These are phyloP conservation scores for Sebastes baramenuke DNA, from an alignment of 2,797 vertebrate species.

Conservation along the genomic window DNA sequence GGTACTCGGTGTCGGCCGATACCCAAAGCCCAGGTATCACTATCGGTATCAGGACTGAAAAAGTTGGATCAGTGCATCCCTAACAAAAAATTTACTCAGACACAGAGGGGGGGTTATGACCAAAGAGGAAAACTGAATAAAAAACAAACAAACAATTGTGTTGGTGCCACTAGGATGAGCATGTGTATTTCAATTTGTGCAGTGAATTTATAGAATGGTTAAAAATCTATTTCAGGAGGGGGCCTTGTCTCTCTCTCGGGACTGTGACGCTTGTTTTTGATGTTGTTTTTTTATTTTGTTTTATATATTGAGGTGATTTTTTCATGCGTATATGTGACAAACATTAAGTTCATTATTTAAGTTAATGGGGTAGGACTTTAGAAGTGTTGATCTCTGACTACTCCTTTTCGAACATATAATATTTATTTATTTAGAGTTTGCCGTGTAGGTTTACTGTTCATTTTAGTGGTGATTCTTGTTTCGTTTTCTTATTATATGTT, in stretches of 20 bases:
- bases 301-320: background rate
- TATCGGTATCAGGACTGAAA: too few species aligned
- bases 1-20: too few species aligned
- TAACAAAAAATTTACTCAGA: too few species aligned
- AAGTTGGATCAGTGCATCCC: too few species aligned
- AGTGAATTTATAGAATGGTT: too few species aligned
- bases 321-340: background rate
- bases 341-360: background rate
- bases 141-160: too few species aligned
- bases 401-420: background rate
- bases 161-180: too few species aligned
- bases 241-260: background rate
- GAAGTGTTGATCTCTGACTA: background rate
- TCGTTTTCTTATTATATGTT: background rate
- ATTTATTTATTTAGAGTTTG: background rate
- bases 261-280: background rate
- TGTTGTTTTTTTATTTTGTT: background rate
- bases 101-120: too few species aligned
- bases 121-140: background rate
- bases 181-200: too few species aligned
- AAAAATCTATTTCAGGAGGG: too few species aligned
- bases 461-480: background rate
- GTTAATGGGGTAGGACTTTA: background rate
- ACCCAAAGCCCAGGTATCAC: too few species aligned
- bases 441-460: background rate